Evolutionary conservation across 1,140 invertebrate species (phyloP), one percentile per base, ranked within the genome.

Genomic region (Acyrthosiphon pisum): DNA sequence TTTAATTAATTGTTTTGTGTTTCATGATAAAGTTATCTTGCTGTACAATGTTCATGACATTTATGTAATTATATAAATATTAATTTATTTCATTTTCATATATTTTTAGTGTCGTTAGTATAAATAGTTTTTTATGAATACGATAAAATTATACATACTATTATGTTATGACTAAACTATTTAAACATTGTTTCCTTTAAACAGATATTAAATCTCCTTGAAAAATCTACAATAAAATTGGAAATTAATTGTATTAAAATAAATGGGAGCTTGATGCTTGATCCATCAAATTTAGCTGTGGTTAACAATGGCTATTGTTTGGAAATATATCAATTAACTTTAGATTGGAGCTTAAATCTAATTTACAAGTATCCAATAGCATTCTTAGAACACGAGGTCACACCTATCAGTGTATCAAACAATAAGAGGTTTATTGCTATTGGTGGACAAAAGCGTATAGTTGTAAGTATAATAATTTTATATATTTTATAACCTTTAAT

Each of bases 391-490:
- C 41, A 56, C 1, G 91, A 93, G 9, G 30, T 41, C 4, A 56
- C n/a, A 84, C 41, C 48, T 6, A 56, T 93, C 30, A 93, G 81
- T 84, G 9, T 93, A 9, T 93, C 91, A 6, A 81, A 93, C 56
- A 26, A 93, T 30, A 41, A 53, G 20, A 26, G 53, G 11, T 56
- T 93, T 3, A 53, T 93, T 84, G 81, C 35, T 56, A 50, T 93
- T 53, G 76, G 81, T 84, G 91, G 91, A 14, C 48, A 93, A 93
- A 93, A 83, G 1, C 26, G 8, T 56, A 86, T 93, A 41, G n/a
- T 93, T 84, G 91, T 93, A 56, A 93, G 91, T 93, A 84, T 53
- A 48, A 44, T 46, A 44, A 41, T 53, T 44, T 84, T 56, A 93
- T 35, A 83, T 83, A 7, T 90, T 41, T 91, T 53, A 53, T 56